Evolutionary conservation across 2,797 vertebrate species (phyloP).

Genomic region (Jordanella pulchra): DNA sequence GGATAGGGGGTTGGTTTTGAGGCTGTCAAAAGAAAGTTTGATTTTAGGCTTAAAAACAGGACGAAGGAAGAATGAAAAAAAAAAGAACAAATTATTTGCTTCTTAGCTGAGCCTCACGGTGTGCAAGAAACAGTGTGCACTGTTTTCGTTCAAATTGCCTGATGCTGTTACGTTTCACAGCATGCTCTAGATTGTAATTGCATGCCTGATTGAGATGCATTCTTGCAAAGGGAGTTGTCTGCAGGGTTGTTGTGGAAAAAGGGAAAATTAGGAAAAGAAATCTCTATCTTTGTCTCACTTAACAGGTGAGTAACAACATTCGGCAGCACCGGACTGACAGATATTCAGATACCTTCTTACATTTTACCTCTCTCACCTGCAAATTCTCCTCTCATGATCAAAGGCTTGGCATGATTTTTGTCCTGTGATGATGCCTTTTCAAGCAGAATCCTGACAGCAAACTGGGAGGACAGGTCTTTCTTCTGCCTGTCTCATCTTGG

Average conservation of each 20-base stretch:
- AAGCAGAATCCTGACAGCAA: slow-evolving; percentile 61
- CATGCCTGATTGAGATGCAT: slow-evolving; percentile 64
- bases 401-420: slow-evolving; percentile 69
- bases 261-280: slow-evolving; percentile 45
- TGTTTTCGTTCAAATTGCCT: slow-evolving; percentile 56
- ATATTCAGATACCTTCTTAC: slow-evolving; percentile 65
- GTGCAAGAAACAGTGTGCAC: slow-evolving; percentile 43
- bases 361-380: slow-evolving; percentile 63
- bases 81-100: slow-evolving; percentile 45
- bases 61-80: slow-evolving; percentile 7
- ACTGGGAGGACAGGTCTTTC: slow-evolving; percentile 61
- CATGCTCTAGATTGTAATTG: slow-evolving; percentile 67
- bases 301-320: slow-evolving; percentile 45
- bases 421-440: slow-evolving; percentile 60
- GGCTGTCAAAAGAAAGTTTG: slow-evolving; percentile 23
- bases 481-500: slow-evolving; percentile 49
- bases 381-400: slow-evolving; percentile 68
- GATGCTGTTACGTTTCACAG: slow-evolving; percentile 55
- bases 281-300: background rate
- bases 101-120: slow-evolving; percentile 56
- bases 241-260: slow-evolving; percentile 26
- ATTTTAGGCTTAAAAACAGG: slow-evolving; percentile 13
- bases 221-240: slow-evolving; percentile 35
- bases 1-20: background rate
- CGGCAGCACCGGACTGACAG: slow-evolving; percentile 54